These are phyloP conservation scores for Plumapathes pennacea DNA, from an alignment of 92 coral and sea anemone genomes.

Conservation along the genomic window DNA sequence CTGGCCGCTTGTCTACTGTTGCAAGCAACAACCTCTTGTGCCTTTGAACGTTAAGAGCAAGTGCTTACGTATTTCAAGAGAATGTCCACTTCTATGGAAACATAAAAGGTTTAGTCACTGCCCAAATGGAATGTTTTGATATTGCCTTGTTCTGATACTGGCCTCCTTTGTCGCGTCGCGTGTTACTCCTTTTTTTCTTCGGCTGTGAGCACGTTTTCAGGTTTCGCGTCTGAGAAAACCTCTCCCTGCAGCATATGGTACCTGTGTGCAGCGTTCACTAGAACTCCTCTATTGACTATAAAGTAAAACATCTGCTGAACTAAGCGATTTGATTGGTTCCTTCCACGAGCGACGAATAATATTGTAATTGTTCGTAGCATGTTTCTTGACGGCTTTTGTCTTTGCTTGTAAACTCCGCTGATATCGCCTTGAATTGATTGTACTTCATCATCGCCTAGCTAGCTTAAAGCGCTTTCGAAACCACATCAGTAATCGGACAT, in stretches of 20 bases:
- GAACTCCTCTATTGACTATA: conserved; percentile 47
- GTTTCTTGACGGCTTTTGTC: conserved; percentile 21
- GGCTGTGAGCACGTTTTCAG: conserved; percentile 1
- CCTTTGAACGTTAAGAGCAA: no score
- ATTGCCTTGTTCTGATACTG: no score
- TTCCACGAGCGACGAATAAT: conserved; percentile 15
- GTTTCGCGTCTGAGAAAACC: conserved; percentile 62
- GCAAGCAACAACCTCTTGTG: no score
- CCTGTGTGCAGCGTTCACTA: conserved; percentile 61
- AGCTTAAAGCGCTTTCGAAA: no score
- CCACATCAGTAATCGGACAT: no score
- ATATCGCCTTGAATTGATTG: no score
- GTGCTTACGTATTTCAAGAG: no score
- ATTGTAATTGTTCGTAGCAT: conserved; percentile 20
- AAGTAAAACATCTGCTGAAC: conserved; percentile 60
- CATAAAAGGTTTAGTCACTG: no score
- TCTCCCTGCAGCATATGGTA: conserved; percentile 82
- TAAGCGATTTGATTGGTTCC: conserved; percentile 34
- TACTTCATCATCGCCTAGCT: no score
- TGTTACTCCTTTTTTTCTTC: background rate
- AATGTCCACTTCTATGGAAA: no score
- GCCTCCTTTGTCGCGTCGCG: conserved; percentile 1
- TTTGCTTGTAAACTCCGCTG: conserved; percentile 3
- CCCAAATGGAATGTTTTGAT: no score
- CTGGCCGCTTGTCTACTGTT: no score